These are phyloP conservation scores for Kradibia gibbosae DNA, from an alignment of 1,140 invertebrate species.

Conservation along the genomic window DNA sequence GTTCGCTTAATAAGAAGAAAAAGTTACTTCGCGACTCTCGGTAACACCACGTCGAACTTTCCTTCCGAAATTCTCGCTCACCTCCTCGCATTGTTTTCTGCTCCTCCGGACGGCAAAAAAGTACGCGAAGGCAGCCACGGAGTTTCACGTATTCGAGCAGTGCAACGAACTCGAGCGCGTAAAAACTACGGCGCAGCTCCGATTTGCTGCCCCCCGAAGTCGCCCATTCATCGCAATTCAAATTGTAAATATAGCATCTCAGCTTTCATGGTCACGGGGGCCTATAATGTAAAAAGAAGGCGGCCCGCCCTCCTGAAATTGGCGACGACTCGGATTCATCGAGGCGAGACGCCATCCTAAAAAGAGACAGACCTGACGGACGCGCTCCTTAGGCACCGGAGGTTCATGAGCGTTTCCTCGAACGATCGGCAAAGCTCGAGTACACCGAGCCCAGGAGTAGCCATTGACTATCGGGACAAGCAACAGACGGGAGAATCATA, in stretches of 20 bases:
- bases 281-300: neutral
- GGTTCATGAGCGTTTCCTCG: neutral
- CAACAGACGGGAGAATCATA: neutral
- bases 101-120: neutral
- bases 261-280: neutral
- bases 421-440: neutral
- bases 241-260: slow-evolving; percentile 13
- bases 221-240: neutral
- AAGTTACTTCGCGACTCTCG: neutral
- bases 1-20: neutral
- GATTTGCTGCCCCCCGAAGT: too few relatives aligned
- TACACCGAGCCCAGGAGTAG: neutral
- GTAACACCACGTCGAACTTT: too few relatives aligned
- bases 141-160: neutral
- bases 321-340: slow-evolving; percentile 19
- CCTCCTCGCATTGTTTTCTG: neutral
- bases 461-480: neutral
- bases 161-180: neutral
- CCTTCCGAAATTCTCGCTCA: neutral
- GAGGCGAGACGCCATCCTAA: neutral
- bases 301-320: neutral
- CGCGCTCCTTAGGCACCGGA: neutral
- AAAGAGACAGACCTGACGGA: too few relatives aligned
- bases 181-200: neutral
- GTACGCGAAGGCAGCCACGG: too few relatives aligned